A percentile compares a stretch with the other conserved stretches of the same genome.
Conservation (phyloP, 2,888 invertebrate species). For the Melipona bicolor region DNA sequence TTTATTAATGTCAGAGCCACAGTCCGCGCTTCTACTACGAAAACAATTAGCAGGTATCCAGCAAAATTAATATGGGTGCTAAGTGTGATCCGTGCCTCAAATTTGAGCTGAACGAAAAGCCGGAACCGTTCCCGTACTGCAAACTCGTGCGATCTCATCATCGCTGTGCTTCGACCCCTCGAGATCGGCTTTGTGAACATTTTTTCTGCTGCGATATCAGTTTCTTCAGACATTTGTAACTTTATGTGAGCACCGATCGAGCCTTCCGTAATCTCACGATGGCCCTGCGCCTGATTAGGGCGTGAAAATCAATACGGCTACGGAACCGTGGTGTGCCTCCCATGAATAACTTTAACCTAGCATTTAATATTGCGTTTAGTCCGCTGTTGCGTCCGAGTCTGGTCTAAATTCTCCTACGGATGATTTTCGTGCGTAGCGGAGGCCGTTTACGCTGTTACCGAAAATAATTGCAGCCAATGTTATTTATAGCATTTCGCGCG, state of each 20-base stretch:
- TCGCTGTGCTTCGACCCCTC: constrained; percentile 54
- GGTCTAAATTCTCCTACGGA: constrained; percentile 17
- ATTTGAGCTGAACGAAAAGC: constrained; percentile 66
- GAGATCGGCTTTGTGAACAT: constrained; percentile 52
- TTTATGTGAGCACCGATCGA: constrained; percentile 23
- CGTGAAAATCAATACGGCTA: constrained; percentile 83
- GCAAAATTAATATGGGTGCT: constrained; percentile 63
- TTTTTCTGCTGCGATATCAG: constrained; percentile 30
- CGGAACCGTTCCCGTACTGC: constrained; percentile 83
- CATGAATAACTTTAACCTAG: constrained; percentile 79
- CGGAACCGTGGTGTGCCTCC: constrained; percentile 70
- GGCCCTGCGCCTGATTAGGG: constrained; percentile 76
- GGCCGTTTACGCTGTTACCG: constrained; percentile 60
- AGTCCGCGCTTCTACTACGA: constrained; percentile 97
- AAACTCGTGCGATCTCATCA: constrained; percentile 80
- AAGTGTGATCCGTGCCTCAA: constrained; percentile 57
- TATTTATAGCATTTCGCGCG: constrained; percentile 80
- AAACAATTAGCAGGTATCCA: constrained; percentile 96
- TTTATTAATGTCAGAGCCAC: constrained; percentile 97
- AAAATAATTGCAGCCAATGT: constrained; percentile 79
- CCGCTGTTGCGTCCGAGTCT: constrained; percentile 9
- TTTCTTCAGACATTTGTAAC: constrained; percentile 19
- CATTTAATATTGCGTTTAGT: constrained; percentile 62
- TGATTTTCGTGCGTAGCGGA: constrained; percentile 34
- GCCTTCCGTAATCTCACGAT: constrained; percentile 48